Conservation (phyloP, 2,797 vertebrate species). For the Muscicapa comitata region DNA sequence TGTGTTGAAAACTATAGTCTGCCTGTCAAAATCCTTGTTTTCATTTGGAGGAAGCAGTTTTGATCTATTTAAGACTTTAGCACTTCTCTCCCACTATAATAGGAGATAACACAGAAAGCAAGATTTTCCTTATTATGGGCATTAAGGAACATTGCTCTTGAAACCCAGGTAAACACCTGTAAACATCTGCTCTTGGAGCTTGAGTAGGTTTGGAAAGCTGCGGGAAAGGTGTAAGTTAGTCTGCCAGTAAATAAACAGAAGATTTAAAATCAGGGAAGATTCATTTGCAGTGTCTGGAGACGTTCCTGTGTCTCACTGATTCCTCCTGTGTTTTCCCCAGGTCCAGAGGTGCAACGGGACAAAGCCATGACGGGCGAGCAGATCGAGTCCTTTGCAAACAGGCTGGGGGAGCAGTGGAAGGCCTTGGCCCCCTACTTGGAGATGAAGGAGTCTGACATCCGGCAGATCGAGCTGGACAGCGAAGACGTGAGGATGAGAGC, state of each 20-base stretch:
- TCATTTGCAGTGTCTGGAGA: fast-evolving
- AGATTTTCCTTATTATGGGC: not conserved
- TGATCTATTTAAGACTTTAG: not conserved
- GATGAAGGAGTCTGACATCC: slow-evolving; percentile 89
- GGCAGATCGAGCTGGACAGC: slow-evolving; percentile 91
- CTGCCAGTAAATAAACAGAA: not conserved
- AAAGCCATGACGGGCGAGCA: slow-evolving; percentile 90
- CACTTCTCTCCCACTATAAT: not conserved
- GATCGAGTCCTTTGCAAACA: slow-evolving; percentile 87
- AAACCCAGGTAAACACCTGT: not conserved
- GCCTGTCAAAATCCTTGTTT: not conserved
- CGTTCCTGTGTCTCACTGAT: not conserved
- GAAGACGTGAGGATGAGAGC: slow-evolving; percentile 93
- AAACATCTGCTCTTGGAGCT: not conserved
- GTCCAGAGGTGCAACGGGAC: slow-evolving; percentile 87
- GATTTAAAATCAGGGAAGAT: not conserved
- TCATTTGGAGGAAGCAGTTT: not conserved
- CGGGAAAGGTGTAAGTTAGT: not conserved
- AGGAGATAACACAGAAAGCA: not conserved
- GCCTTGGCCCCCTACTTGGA: slow-evolving; percentile 87
- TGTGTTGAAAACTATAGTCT: not conserved
- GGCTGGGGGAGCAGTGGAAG: slow-evolving; percentile 90
- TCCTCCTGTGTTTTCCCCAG: slow-evolving; percentile 52
- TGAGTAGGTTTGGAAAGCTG: not conserved
- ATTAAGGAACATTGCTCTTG: not conserved